Conservation (phyloP, 2,888 invertebrate species). For the Drosophila paracracens region DNA sequence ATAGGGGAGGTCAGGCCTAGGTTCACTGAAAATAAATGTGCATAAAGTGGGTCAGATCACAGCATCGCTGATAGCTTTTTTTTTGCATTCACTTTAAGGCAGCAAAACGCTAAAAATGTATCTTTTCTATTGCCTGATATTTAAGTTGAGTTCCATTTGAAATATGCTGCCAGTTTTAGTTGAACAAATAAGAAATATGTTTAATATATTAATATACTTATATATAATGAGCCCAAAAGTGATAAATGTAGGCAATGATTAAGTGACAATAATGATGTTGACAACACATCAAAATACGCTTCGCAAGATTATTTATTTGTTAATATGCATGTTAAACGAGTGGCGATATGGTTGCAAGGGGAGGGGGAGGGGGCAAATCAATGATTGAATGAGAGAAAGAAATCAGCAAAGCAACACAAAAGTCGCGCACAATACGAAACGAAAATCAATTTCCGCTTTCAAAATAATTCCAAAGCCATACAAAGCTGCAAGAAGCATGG, state of each 20-base stretch:
- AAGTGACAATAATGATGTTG: not conserved
- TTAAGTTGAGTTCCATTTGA: not conserved
- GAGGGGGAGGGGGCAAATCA: not conserved
- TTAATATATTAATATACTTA: not conserved
- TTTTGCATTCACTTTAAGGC: constrained; percentile 3
- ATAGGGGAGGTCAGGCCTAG: constrained; percentile 32
- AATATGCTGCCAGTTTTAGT: not conserved
- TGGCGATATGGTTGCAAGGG: not conserved
- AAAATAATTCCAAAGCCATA: constrained; percentile 81
- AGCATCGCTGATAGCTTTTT: constrained; percentile 9
- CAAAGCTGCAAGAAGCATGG: constrained; percentile 57
- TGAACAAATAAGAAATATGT: not conserved
- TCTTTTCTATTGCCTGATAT: not conserved
- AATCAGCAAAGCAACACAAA: constrained; percentile 55
- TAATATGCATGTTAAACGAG: constrained; percentile 41
- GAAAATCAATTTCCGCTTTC: constrained; percentile 80
- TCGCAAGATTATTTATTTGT: constrained; percentile 20
- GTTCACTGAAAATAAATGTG: constrained; percentile 66
- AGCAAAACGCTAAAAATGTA: constrained; percentile 5
- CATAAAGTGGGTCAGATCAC: constrained; percentile 65
- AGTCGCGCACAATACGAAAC: constrained; percentile 72
- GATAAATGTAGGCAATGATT: not conserved
- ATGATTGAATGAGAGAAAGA: constrained; percentile 40
- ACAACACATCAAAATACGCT: not conserved
- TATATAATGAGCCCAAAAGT: not conserved